A percentile compares a stretch with the other conserved stretches of the same genome.
phyloP scores from a whole-genome alignment of 2,113 vertebrate species.

The Rhabdornis inornatus region DNA sequence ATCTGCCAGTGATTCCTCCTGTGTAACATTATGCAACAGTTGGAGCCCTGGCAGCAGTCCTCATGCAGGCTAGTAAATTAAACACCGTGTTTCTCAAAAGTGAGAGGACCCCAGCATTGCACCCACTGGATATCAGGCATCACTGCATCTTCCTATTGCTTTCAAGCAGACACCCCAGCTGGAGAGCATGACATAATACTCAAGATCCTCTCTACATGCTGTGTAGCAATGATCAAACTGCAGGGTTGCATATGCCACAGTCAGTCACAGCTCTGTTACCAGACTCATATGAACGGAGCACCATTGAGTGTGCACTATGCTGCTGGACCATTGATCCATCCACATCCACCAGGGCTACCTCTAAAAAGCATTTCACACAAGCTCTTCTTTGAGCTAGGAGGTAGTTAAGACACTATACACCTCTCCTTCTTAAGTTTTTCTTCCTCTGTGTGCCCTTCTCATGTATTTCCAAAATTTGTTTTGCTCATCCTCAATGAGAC shows the following conservation, averaged over 20 bases:
- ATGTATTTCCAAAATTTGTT: neutral
- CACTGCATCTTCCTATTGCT: neutral
- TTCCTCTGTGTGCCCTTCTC: neutral
- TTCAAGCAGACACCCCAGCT: neutral
- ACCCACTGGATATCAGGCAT: neutral
- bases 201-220: rapidly evolving
- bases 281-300: rapidly evolving
- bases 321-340: neutral
- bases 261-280: neutral
- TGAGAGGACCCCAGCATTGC: neutral
- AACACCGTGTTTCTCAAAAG: neutral
- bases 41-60: conserved; percentile 26
- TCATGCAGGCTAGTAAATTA: neutral
- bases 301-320: rapidly evolving
- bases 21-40: conserved; percentile 53
- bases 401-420: neutral
- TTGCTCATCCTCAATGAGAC: neutral
- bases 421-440: neutral
- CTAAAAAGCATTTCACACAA: neutral
- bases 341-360: rapidly evolving
- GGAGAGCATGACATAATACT: neutral
- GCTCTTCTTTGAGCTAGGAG: neutral
- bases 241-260: too few relatives aligned
- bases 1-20: conserved; percentile 44
- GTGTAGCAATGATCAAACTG: rapidly evolving